Conservation (phyloP, 2,797 vertebrate genomes). For the Fistularia commersonii region DNA sequence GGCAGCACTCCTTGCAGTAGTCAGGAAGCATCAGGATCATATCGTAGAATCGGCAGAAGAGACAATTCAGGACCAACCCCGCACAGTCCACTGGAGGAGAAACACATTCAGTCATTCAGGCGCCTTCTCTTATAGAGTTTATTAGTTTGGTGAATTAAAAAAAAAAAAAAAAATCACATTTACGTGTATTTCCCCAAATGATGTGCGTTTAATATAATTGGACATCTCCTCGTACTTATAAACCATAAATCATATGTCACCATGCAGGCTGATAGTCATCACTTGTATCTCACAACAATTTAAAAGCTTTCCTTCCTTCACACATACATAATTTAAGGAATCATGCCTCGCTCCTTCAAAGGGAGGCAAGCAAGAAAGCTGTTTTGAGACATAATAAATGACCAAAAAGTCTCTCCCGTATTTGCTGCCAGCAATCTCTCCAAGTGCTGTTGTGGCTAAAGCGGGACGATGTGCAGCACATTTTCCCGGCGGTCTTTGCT, state of each 20-base stretch:
- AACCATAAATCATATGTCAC: constrained; percentile 50
- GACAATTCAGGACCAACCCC: constrained; percentile 87
- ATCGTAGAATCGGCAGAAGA: constrained; percentile 93
- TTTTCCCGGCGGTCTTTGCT: constrained; percentile 48
- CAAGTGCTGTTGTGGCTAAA: constrained; percentile 45
- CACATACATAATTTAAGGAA: constrained; percentile 80
- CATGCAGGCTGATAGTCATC: constrained; percentile 55
- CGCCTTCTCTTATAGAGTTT: too few relatives aligned
- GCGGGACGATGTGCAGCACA: constrained; percentile 38
- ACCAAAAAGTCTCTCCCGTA: constrained; percentile 58
- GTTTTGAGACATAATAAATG: constrained; percentile 77
- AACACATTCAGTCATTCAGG: constrained; percentile 1
- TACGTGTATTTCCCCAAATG: too few relatives aligned
- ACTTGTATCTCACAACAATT: constrained; percentile 69
- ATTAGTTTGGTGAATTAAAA: too few relatives aligned
- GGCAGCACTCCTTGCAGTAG: constrained; percentile 82
- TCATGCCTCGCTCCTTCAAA: constrained; percentile 63
- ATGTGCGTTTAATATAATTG: background rate
- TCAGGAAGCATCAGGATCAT: constrained; percentile 85
- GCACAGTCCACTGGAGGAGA: constrained; percentile 85
- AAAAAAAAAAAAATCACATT: too few relatives aligned
- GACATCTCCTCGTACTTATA: constrained; percentile 25
- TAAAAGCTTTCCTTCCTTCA: constrained; percentile 75
- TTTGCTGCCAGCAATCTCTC: constrained; percentile 52
- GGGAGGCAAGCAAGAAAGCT: constrained; percentile 61